These are phyloP conservation scores for Chaetorhynchus papuensis DNA, from an alignment of 2,113 vertebrate genomes.

Conservation along the genomic window DNA sequence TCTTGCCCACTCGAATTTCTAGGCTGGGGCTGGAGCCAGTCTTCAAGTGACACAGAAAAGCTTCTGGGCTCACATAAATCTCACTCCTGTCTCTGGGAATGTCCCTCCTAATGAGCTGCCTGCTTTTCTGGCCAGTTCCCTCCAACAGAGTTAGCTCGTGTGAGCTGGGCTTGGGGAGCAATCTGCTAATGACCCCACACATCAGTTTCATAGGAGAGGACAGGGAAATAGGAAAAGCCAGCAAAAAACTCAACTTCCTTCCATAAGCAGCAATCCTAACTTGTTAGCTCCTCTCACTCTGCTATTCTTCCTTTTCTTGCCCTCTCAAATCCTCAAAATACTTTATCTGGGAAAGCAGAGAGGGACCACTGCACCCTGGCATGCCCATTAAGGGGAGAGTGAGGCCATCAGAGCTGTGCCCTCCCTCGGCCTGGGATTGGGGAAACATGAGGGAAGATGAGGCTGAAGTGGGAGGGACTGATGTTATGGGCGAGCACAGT, in stretches of 20 bases:
- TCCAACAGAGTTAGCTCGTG: fast-evolving
- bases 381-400: not conserved
- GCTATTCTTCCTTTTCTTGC: not conserved
- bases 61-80: not conserved
- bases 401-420: not conserved
- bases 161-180: not conserved
- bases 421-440: not conserved
- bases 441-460: not conserved
- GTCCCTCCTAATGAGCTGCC: not conserved
- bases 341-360: not conserved
- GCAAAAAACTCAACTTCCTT: not conserved
- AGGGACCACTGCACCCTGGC: not conserved
- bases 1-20: not conserved
- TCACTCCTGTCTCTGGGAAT: not conserved
- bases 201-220: not conserved
- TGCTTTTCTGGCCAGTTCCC: not conserved
- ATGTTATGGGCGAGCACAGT: not conserved
- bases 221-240: not conserved
- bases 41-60: not conserved
- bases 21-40: not conserved
- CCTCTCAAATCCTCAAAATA: not conserved
- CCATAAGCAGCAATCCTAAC: not conserved
- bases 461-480: not conserved
- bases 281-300: not conserved
- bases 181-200: not conserved